A percentile compares a stretch with the other conserved stretches of the same genome.
These are phyloP conservation scores for Chromobotia macracanthus DNA, from an alignment of 2,797 vertebrate genomes.

Conservation along the genomic window DNA sequence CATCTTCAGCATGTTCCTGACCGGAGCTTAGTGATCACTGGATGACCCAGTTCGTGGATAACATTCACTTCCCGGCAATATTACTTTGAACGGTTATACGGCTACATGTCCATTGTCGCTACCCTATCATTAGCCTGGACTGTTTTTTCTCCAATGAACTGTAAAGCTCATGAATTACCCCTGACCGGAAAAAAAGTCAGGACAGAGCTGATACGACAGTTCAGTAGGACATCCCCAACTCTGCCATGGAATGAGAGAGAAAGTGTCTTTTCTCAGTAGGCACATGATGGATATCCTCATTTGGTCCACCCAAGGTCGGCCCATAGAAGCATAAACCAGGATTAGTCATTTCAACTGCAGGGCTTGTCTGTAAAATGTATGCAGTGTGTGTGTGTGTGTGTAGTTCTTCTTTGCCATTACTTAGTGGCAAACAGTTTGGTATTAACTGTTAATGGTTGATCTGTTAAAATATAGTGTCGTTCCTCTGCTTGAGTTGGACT, in stretches of 20 bases:
- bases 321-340: constrained; percentile 64
- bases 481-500: constrained; percentile 47
- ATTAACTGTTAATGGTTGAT: constrained; percentile 67
- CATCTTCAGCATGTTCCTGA: constrained; percentile 33
- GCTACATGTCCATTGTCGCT: constrained; percentile 41
- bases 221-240: constrained; percentile 40
- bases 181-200: constrained; percentile 64
- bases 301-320: constrained; percentile 62
- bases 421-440: constrained; percentile 48
- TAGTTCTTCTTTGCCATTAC: not conserved
- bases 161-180: constrained; percentile 72
- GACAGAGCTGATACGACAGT: constrained; percentile 62
- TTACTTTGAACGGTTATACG: constrained; percentile 52
- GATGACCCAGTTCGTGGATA: constrained; percentile 64
- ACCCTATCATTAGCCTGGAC: constrained; percentile 51
- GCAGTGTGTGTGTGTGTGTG: constrained; percentile 13
- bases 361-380: constrained; percentile 44
- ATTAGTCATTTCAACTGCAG: constrained; percentile 67
- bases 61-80: constrained; percentile 50
- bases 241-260: constrained; percentile 55
- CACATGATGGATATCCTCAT: constrained; percentile 43
- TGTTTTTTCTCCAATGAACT: constrained; percentile 45
- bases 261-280: constrained; percentile 26
- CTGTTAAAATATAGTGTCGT: constrained; percentile 53
- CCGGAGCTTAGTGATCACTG: constrained; percentile 65